Base-by-base conservation (phyloP, 2,797 vertebrate genomes). In the Moxostoma hubbsi region DNA sequence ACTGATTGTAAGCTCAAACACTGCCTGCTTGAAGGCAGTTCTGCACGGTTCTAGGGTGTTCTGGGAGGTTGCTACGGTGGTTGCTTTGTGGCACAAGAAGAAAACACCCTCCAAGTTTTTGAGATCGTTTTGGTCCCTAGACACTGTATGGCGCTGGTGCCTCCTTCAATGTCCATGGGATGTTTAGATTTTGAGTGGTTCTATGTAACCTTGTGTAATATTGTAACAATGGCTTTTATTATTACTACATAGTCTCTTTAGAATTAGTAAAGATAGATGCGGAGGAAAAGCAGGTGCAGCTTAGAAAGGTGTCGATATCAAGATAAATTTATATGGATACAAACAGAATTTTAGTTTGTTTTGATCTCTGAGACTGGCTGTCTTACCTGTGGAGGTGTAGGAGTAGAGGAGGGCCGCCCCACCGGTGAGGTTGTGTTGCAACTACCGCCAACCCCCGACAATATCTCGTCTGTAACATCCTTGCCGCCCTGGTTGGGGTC, bases 381-480 rank as follows among this genome's bases (percentile, higher is more conserved):
- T 43, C 63, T 92, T 92, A 99, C 98, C 96, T 99, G 98, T 88
- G 97, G 93, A 24, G 98, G 96, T 64, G 98, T 98, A 61, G 97
- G 95, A 82, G 92, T 93, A 0, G 98, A 95, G 86, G 98, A 96
- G 83, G 96, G 94, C 83, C 89, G 95, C 88, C 89, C 95, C 83
- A 91, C 85, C 65, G 94, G 94, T 77, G 94, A 93, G 9, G 93
- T 95, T 82, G 93, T 91, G 88, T 94, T 95, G 84, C 92, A 71
- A 84, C 87, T 90, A 45, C 86, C 81, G 2, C 78, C 82, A 59
- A 85, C 82, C 63, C 84, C 93, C n/a, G 97, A 98, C 98, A 99
- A 96, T 88, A 99, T 99, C 90, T 99, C 98, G 78, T 99, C 98
- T 1, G 98, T 99, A 92, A 99, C 97, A 84, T 99, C 98, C 93